Conservation (phyloP, 2,113 vertebrate species). For the Atrichornis clamosus region DNA sequence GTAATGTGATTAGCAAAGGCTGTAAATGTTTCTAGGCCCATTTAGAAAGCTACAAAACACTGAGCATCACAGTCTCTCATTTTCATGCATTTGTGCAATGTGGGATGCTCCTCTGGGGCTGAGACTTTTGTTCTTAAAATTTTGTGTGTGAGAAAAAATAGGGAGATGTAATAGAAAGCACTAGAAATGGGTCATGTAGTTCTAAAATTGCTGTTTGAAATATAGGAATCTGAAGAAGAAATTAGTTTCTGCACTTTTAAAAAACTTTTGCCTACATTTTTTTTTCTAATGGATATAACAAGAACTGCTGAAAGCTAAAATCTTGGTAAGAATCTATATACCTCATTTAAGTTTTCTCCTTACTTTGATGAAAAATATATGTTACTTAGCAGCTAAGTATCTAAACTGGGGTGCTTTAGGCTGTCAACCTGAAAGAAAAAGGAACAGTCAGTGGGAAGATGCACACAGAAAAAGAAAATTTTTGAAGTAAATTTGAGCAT, state of each 20-base stretch:
- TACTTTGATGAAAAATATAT: neutral
- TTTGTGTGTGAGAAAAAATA: neutral
- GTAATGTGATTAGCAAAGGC: constrained; percentile 51
- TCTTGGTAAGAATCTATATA: neutral
- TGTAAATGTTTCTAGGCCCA: constrained; percentile 47
- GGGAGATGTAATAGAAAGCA: neutral
- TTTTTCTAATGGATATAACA: neutral
- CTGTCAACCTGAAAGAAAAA: neutral
- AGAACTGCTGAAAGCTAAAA: neutral
- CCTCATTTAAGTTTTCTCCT: neutral
- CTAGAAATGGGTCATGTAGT: neutral
- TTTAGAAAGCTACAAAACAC: constrained; percentile 33
- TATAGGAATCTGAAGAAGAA: neutral
- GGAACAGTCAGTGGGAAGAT: neutral
- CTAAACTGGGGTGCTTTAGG: neutral
- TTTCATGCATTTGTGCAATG: neutral
- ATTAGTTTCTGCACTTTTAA: neutral
- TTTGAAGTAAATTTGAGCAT: neutral
- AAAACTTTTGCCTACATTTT: neutral
- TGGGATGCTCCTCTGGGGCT: neutral
- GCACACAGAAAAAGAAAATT: neutral
- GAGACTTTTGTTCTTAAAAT: neutral
- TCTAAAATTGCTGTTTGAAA: neutral
- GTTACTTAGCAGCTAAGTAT: neutral
- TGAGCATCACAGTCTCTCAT: neutral